These are phyloP conservation scores for Megathymus violae DNA, from an alignment of 1,140 invertebrate species.

Conservation along the genomic window DNA sequence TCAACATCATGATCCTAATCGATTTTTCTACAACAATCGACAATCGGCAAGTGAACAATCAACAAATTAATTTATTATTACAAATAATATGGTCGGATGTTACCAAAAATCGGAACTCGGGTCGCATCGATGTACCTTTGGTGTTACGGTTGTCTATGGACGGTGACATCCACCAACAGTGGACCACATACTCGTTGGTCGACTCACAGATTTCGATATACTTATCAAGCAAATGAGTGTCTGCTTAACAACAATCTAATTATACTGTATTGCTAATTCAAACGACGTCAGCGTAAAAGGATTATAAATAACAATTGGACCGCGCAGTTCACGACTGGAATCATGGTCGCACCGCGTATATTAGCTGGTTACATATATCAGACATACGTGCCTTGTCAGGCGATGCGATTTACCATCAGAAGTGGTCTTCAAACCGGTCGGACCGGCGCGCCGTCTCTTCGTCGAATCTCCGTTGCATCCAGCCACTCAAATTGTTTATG, in stretches of 20 bases:
- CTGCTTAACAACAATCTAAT: neutral
- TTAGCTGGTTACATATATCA: slow-evolving; percentile 37
- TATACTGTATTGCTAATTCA: slow-evolving; percentile 4
- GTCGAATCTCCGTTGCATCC: slow-evolving; percentile 66
- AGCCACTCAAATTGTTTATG: slow-evolving; percentile 71
- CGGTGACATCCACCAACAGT: too few relatives aligned
- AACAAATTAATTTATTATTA: too few relatives aligned
- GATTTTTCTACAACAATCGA: too few relatives aligned
- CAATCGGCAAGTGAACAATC: too few relatives aligned
- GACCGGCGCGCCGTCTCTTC: slow-evolving; percentile 64
- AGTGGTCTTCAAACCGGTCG: slow-evolving; percentile 76
- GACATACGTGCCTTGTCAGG: slow-evolving; percentile 43
- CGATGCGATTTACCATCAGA: slow-evolving; percentile 70
- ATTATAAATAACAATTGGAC: slow-evolving; percentile 35
- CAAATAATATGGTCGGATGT: too few relatives aligned
- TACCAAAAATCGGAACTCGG: too few relatives aligned
- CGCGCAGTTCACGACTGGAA: slow-evolving; percentile 25
- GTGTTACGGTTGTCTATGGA: too few relatives aligned
- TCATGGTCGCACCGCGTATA: slow-evolving; percentile 30
- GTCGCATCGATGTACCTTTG: too few relatives aligned
- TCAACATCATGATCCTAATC: too few relatives aligned
- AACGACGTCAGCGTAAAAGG: neutral
- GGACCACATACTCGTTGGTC: too few relatives aligned
- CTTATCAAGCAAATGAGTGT: neutral
- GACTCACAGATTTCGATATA: too few relatives aligned